phyloP scores from a whole-genome alignment of 2,797 vertebrate species.

The Clarias fuscus region DNA sequence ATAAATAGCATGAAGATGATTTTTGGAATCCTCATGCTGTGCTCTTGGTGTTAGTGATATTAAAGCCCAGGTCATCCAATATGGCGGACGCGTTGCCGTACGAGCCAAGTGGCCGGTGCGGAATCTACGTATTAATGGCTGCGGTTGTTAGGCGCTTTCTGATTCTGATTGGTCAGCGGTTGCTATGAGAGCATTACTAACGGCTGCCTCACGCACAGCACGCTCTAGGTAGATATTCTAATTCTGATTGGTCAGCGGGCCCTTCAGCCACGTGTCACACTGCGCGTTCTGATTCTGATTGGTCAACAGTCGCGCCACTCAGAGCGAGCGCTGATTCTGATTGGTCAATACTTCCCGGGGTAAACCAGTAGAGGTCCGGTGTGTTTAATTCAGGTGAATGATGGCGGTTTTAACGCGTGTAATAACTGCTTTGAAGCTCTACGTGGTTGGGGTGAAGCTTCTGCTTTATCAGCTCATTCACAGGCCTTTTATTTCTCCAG shows the following conservation, averaged over 20 bases:
- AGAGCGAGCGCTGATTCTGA: neutral
- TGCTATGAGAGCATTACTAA: neutral
- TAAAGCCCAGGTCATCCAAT: no score
- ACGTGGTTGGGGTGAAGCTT: slow-evolving; percentile 72
- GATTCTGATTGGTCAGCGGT: neutral
- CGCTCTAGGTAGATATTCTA: neutral
- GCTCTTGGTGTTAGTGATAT: no score
- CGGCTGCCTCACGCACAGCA: neutral
- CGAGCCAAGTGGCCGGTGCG: no score
- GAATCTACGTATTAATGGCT: no score
- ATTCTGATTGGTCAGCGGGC: neutral
- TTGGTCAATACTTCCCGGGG: neutral
- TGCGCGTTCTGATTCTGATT: neutral
- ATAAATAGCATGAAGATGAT: no score
- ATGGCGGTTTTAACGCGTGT: slow-evolving; percentile 64
- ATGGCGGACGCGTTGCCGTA: no score
- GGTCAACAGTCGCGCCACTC: neutral
- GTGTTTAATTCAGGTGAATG: neutral
- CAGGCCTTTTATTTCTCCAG: slow-evolving; percentile 41
- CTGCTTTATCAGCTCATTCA: slow-evolving; percentile 73
- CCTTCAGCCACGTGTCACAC: neutral
- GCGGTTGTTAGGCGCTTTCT: no score
- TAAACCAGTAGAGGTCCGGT: no score
- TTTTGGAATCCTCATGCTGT: no score
- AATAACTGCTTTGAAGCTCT: slow-evolving; percentile 67